phyloP scores from a whole-genome alignment of 2,888 invertebrate genomes.

The Fragum whitleyi region DNA sequence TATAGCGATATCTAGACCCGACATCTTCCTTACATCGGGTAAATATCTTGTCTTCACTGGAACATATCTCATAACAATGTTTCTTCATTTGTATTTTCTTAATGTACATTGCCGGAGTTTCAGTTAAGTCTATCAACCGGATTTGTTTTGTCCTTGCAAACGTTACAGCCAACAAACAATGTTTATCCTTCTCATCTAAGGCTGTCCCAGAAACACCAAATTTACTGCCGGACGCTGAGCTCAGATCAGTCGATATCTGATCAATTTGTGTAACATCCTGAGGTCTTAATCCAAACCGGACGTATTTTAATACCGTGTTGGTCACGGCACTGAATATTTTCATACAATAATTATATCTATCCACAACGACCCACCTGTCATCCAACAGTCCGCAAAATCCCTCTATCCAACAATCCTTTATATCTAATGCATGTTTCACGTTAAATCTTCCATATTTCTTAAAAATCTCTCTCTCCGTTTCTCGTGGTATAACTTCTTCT shows the following conservation, averaged over 20 bases:
- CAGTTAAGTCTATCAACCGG: background rate
- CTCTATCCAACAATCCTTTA: background rate
- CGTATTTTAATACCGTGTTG: constrained; percentile 1
- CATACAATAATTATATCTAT: background rate
- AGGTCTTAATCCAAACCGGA: background rate
- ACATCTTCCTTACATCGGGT: background rate
- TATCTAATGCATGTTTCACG: constrained; percentile 17
- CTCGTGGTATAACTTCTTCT: too few species aligned
- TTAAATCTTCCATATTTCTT: background rate
- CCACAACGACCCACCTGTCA: background rate
- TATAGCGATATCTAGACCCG: background rate
- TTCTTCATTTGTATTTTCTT: background rate
- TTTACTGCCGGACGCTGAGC: constrained; percentile 5
- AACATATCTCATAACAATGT: background rate
- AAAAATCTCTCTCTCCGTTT: too few species aligned
- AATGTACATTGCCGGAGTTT: background rate
- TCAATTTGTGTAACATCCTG: constrained; percentile 4
- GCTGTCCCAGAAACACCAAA: background rate
- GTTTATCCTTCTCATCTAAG: background rate
- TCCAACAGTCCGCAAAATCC: constrained; percentile 3
- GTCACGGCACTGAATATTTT: constrained; percentile 1
- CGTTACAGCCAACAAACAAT: background rate
- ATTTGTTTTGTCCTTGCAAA: background rate
- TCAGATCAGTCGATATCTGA: background rate
- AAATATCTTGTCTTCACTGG: constrained; percentile 1